phyloP scores from a whole-genome alignment of 2,797 vertebrate genomes.

The Gymnothorax javanicus region DNA sequence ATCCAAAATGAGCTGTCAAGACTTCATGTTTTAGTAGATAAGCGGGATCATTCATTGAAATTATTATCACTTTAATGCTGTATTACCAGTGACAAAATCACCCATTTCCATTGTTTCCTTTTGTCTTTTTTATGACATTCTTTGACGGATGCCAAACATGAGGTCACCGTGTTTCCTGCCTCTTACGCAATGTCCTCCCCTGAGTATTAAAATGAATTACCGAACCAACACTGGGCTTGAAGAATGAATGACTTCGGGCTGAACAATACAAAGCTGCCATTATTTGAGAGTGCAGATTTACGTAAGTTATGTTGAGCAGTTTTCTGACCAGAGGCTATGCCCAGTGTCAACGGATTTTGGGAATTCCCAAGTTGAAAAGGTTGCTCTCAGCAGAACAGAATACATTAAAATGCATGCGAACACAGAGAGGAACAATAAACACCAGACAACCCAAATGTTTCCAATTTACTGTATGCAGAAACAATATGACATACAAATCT shows the following conservation, averaged over 20 bases:
- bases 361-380: constrained; percentile 26
- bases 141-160: constrained; percentile 43
- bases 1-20: constrained; percentile 54
- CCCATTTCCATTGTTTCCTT: constrained; percentile 30
- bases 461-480: neutral
- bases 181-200: constrained; percentile 36
- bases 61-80: constrained; percentile 53
- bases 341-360: constrained; percentile 20
- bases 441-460: constrained; percentile 22
- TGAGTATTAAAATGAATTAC: constrained; percentile 31
- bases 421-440: constrained; percentile 15
- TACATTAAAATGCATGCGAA: constrained; percentile 16
- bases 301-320: constrained; percentile 22
- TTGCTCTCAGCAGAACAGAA: constrained; percentile 15
- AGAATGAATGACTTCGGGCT: constrained; percentile 25
- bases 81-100: constrained; percentile 47
- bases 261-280: constrained; percentile 31
- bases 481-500: constrained; percentile 12
- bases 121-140: constrained; percentile 41
- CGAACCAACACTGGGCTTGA: constrained; percentile 3
- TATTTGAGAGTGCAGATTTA: constrained; percentile 28
- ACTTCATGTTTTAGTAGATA: constrained; percentile 48
- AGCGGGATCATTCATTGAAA: constrained; percentile 50
- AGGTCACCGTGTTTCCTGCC: constrained; percentile 38
- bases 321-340: constrained; percentile 14